Evolutionary conservation across 2,113 vertebrate species (phyloP).

Genomic region (Ceuthmochares aereus): DNA sequence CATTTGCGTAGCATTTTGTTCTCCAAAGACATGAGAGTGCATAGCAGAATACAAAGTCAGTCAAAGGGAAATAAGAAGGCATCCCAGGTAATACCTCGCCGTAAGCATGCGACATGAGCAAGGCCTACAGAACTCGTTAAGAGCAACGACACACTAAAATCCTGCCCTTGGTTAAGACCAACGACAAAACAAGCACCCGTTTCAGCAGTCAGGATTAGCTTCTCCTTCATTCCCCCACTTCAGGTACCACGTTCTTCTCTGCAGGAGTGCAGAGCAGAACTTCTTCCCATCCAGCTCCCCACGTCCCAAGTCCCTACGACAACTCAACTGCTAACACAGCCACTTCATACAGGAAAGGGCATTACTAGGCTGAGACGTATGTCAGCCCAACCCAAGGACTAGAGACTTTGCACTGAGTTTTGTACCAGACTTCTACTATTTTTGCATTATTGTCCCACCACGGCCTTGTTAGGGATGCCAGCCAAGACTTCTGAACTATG

Average conservation of each 20-base stretch:
- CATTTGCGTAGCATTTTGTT: not conserved
- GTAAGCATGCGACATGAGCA: not conserved
- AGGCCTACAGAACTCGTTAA: not conserved
- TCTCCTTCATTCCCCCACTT: not conserved
- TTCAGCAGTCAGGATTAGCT: not conserved
- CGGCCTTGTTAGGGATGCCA: not conserved
- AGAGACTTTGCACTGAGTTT: not conserved
- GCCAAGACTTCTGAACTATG: not conserved
- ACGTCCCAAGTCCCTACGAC: accelerated
- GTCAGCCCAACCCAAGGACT: not conserved
- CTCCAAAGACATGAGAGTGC: constrained; percentile 13
- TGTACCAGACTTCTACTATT: not conserved
- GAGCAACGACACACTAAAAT: not conserved
- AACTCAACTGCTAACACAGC: accelerated
- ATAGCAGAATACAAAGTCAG: constrained; percentile 47
- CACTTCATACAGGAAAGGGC: not conserved
- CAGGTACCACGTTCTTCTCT: not conserved
- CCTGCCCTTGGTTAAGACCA: not conserved
- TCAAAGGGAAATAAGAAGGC: constrained; percentile 26
- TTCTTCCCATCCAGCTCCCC: not conserved
- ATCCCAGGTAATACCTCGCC: constrained; percentile 18
- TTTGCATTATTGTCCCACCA: not conserved
- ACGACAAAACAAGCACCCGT: not conserved
- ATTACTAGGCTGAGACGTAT: accelerated
- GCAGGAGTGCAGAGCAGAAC: not conserved